Percentiles rank a stretch among this genome's conserved stretches.
These are phyloP conservation scores for Panulirus ornatus DNA, from an alignment of 1,140 invertebrate species.

Conservation along the genomic window DNA sequence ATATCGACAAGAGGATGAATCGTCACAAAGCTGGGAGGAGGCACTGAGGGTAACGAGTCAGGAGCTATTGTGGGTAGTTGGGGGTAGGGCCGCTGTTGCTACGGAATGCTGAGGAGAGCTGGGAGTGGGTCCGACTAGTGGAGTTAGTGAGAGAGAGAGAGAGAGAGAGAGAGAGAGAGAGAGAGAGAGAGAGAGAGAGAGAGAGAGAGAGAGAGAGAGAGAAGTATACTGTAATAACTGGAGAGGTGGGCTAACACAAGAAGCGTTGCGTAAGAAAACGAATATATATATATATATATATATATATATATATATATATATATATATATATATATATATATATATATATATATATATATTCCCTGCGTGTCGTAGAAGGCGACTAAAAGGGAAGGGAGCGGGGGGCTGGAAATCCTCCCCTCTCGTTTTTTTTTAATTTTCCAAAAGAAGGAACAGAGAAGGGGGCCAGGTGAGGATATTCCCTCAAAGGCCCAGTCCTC, in stretches of 20 bases:
- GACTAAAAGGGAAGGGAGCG: too few species aligned
- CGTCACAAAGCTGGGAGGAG: background rate
- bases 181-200: background rate
- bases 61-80: background rate
- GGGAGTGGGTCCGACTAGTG: background rate
- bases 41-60: background rate
- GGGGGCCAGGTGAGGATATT: too few species aligned
- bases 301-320: background rate
- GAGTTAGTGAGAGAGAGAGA: background rate
- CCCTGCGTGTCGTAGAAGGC: too few species aligned
- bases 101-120: background rate
- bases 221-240: background rate
- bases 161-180: background rate
- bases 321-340: background rate
- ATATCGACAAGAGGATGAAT: background rate
- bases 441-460: too few species aligned
- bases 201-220: background rate
- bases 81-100: background rate
- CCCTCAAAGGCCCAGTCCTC: too few species aligned
- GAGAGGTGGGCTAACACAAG: background rate
- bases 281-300: background rate
- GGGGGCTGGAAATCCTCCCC: too few species aligned
- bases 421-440: too few species aligned
- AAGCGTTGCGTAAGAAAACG: too few species aligned
- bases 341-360: too few species aligned